Base-by-base conservation (phyloP, 2,113 vertebrate genomes). In the Macquaria australasica region DNA sequence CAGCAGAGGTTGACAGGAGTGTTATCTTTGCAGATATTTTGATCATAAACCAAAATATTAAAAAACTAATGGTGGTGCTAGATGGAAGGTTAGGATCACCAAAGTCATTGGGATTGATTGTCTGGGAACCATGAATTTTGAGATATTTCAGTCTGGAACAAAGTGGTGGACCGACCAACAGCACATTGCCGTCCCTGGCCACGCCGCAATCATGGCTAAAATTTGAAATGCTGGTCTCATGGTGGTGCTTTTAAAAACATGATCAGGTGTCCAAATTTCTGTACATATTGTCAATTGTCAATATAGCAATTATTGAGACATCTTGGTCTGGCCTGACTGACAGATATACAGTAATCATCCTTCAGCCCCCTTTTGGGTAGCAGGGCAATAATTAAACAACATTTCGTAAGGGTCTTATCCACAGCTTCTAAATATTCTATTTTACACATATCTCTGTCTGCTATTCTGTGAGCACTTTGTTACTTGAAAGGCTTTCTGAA, bases 401-500 rank as follows among this genome's bases (percentile, higher is more conserved):
- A 45, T 63, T 48, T 79, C 63, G 25, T 58, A 20, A 63, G 4
- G 53, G 14, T 23, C 15, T 16, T 34, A 59, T 20, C 23, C 21
- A 8, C 56, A 68, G 21, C 70, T 79, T 8, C 20, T 10, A 39
- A 55, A 53, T 55, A 39, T 72, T 69, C 67, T 14, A 15, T 83
- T 75, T 34, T 59, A 73, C 67, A 64, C 60, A 59, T 9, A 56
- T 73, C 3, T 77, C 58, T 53, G 48, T 53, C 31, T 71, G 77
- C 18, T 72, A 4, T 62, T 79, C 16, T 73, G 48, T 59, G 18
- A 37, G 34, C 73, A 55, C n/a, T 68, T 68, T 67, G 23, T 62
- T 43, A 66, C 43, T 74, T 58, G 20, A 73, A 76, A 66, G 51
- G 10, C 41, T 77, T 56, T 81, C 34, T 78, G 69, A 70, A 63